Evolutionary conservation across 1,140 invertebrate genomes (phyloP).

Genomic region (Microplitis mediator): DNA sequence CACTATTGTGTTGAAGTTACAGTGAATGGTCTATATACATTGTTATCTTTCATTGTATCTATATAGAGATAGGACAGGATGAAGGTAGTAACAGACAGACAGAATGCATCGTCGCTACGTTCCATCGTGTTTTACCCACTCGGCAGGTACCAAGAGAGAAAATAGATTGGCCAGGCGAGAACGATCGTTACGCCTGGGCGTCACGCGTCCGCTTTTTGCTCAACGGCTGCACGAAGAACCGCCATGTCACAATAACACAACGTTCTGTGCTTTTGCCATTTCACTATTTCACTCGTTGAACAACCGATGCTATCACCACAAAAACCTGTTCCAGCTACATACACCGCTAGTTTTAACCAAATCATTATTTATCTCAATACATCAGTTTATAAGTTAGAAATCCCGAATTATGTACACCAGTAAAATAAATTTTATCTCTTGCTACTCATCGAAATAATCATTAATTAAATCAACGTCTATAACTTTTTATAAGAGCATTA

Average conservation of each 20-base stretch:
- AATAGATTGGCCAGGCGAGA: conserved; percentile 28
- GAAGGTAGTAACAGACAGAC: neutral
- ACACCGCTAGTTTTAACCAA: neutral
- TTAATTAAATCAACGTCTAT: no score
- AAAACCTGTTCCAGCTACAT: neutral
- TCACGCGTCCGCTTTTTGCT: conserved; percentile 27
- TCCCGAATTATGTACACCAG: no score
- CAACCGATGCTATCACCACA: neutral
- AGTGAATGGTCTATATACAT: neutral
- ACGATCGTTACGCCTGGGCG: conserved; percentile 25
- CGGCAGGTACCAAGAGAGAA: conserved; percentile 5
- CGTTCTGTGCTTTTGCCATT: neutral
- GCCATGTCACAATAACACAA: conserved; percentile 1
- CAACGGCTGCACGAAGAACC: conserved; percentile 14
- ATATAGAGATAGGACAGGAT: neutral
- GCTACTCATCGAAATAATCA: no score
- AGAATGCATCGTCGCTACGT: neutral
- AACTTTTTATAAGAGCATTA: no score
- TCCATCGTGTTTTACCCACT: conserved; percentile 7
- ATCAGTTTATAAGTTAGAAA: neutral
- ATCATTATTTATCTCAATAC: neutral
- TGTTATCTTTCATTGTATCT: conserved; percentile 12
- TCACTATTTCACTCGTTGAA: neutral
- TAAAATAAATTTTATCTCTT: no score
- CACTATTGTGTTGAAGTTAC: neutral